A percentile compares a stretch with the other conserved stretches of the same genome.
These are phyloP conservation scores for Camponotus vicinus DNA, from an alignment of 1,140 invertebrate species.

Conservation along the genomic window DNA sequence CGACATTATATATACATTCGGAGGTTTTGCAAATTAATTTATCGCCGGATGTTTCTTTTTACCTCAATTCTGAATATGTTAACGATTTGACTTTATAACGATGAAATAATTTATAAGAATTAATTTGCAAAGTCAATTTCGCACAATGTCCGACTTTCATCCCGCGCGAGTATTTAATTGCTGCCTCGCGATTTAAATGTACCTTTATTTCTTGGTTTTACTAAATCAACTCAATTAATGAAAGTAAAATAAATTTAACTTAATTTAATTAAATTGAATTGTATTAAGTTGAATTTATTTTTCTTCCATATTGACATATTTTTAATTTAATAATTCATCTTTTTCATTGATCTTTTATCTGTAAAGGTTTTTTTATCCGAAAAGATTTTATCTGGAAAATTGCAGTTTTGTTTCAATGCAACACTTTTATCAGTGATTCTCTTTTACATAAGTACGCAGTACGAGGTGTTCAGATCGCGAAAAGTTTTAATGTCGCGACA, in stretches of 20 bases:
- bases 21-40: not conserved
- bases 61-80: not conserved
- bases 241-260: too few species aligned
- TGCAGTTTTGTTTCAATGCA: not conserved
- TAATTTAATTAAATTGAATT: slow-evolving; percentile 3
- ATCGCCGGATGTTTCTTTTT: not conserved
- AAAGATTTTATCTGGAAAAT: too few species aligned
- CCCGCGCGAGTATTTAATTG: not conserved
- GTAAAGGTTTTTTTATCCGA: not conserved
- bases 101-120: slow-evolving; percentile 7
- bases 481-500: slow-evolving; percentile 38
- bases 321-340: not conserved
- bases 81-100: too few species aligned
- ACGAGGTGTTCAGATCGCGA: slow-evolving; percentile 44
- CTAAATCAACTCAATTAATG: not conserved
- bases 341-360: not conserved
- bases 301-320: not conserved
- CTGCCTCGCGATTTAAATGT: not conserved
- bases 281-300: not conserved
- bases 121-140: slow-evolving; percentile 28
- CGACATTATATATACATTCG: not conserved
- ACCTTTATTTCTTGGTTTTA: slow-evolving; percentile 13
- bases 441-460: not conserved
- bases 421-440: slow-evolving; percentile 4
- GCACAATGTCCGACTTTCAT: not conserved